These are phyloP conservation scores for Drosophila longiperda DNA, from an alignment of 2,888 invertebrate genomes.

Conservation along the genomic window DNA sequence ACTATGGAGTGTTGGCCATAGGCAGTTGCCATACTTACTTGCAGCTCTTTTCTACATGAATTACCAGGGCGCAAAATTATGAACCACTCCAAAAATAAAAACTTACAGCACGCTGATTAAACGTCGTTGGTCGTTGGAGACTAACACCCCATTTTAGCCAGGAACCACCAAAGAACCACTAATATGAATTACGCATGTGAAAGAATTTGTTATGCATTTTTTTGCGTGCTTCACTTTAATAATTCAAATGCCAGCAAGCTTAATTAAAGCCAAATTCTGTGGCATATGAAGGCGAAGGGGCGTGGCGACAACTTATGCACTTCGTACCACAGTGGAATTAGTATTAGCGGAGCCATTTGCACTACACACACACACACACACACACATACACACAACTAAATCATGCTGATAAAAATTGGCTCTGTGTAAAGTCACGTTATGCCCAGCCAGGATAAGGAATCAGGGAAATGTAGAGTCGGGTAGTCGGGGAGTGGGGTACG, in stretches of 20 bases:
- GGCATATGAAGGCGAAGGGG: slow-evolving; percentile 7
- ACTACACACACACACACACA: slow-evolving; percentile 8
- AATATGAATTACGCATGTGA: slow-evolving; percentile 56
- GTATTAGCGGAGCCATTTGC: slow-evolving; percentile 34
- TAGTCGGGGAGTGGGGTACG: slow-evolving; percentile 1
- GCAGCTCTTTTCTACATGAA: slow-evolving; percentile 14
- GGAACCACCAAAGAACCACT: slow-evolving; percentile 23
- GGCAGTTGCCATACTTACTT: slow-evolving; percentile 40
- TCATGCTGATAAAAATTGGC: slow-evolving; percentile 75
- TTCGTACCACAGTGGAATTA: slow-evolving; percentile 45
- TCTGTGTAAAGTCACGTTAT: slow-evolving; percentile 72
- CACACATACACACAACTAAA: slow-evolving; percentile 52
- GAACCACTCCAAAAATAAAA: slow-evolving; percentile 68
- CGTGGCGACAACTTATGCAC: slow-evolving; percentile 62
- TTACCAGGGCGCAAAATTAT: slow-evolving; percentile 36
- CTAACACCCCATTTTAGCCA: neutral
- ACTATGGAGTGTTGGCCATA: slow-evolving; percentile 41
- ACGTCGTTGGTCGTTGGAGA: slow-evolving; percentile 12
- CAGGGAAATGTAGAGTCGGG: neutral
- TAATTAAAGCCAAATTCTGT: slow-evolving; percentile 64
- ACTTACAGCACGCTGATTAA: slow-evolving; percentile 60
- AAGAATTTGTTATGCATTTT: slow-evolving; percentile 58
- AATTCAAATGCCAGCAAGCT: slow-evolving; percentile 58
- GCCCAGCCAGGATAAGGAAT: slow-evolving; percentile 1
- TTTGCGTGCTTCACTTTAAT: slow-evolving; percentile 69